Conservation (phyloP, 1,140 invertebrate genomes). For the Pseudobourletiella spinata region DNA sequence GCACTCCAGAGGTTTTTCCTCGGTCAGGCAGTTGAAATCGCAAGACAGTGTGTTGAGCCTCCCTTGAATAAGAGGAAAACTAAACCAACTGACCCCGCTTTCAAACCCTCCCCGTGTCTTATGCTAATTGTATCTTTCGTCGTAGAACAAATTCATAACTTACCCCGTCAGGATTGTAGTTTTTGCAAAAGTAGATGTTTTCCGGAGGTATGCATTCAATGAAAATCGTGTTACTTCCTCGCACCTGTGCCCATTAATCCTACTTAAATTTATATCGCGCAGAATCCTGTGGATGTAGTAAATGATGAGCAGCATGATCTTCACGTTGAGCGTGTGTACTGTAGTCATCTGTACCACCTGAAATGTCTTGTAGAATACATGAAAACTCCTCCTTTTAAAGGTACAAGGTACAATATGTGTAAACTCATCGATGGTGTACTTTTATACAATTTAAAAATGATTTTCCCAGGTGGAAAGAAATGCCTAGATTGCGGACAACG, state of each 20-base stretch:
- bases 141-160: slow-evolving; percentile 49
- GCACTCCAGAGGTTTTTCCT: slow-evolving; percentile 52
- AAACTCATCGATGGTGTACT: slow-evolving; percentile 12
- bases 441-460: neutral
- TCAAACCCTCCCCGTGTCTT: slow-evolving; percentile 54
- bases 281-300: slow-evolving; percentile 42
- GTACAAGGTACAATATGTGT: slow-evolving; percentile 41
- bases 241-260: too few species aligned
- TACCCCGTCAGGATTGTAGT: slow-evolving; percentile 54
- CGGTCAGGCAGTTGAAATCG: slow-evolving; percentile 58
- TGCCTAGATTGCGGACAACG: slow-evolving; percentile 53
- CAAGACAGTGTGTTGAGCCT: slow-evolving; percentile 59
- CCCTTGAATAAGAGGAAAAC: slow-evolving; percentile 48
- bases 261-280: slow-evolving; percentile 11
- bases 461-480: slow-evolving; percentile 50
- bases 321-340: slow-evolving; percentile 62
- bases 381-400: slow-evolving; percentile 66
- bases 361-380: slow-evolving; percentile 61
- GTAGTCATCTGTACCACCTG: slow-evolving; percentile 64
- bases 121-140: slow-evolving; percentile 53
- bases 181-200: slow-evolving; percentile 54
- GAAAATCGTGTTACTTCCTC: too few species aligned
- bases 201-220: slow-evolving; percentile 46
- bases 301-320: slow-evolving; percentile 50
- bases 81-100: slow-evolving; percentile 43